These are phyloP conservation scores for Galagoides demidoff DNA, from an alignment of 2,797 vertebrate species.

Conservation along the genomic window DNA sequence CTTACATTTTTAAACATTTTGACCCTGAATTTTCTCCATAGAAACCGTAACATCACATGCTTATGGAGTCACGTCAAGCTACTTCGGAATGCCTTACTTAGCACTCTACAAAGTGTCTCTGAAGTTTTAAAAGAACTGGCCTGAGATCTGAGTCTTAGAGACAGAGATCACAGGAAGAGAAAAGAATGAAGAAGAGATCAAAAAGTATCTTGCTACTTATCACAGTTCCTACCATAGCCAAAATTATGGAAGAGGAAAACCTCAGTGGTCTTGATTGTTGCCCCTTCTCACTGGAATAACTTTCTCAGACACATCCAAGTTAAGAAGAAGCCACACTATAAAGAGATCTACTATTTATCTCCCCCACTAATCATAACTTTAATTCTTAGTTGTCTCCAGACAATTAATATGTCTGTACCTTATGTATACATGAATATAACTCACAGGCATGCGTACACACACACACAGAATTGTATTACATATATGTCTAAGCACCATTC, in stretches of 20 bases:
- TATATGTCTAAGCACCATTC: not conserved
- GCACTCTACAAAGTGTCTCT: not conserved
- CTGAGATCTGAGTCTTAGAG: conserved; percentile 19
- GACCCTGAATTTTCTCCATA: not conserved
- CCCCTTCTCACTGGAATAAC: not conserved
- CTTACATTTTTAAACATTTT: not conserved
- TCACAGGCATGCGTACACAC: not conserved
- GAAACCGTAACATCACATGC: not conserved
- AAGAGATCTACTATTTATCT: not conserved
- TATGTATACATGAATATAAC: too few relatives aligned
- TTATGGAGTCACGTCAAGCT: not conserved
- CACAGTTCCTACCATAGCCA: not conserved
- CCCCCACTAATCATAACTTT: not conserved
- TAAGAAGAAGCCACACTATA: not conserved
- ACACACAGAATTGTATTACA: not conserved
- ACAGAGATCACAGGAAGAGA: not conserved
- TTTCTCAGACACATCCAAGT: not conserved
- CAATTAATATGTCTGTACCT: too few relatives aligned
- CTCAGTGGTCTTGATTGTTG: not conserved
- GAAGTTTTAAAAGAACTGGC: not conserved
- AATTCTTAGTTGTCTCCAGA: not conserved
- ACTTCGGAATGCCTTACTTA: not conserved
- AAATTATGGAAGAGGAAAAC: not conserved
- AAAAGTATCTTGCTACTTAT: not conserved
- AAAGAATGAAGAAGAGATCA: not conserved